phyloP scores from a whole-genome alignment of 2,797 vertebrate species.

The Sebastes nivosus region DNA sequence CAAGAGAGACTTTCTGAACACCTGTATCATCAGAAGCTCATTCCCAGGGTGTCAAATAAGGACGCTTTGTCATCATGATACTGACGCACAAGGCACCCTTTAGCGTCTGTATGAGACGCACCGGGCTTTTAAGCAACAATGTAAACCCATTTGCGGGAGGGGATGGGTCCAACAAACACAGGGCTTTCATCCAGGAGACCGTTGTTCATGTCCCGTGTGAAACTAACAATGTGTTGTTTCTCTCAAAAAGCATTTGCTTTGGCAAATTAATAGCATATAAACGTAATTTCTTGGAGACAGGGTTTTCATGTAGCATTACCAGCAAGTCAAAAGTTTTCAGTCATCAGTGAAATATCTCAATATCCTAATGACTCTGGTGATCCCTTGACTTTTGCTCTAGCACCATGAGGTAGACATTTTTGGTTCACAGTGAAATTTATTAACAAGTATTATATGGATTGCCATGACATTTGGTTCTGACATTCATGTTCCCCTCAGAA shows the following conservation, averaged over 20 bases:
- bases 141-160: not conserved
- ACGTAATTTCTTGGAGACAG: too few species aligned
- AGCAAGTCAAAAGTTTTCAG: too few species aligned
- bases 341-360: too few species aligned
- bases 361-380: too few species aligned
- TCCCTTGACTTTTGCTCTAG: too few species aligned
- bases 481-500: too few species aligned
- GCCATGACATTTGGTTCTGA: not conserved
- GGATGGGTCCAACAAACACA: too few species aligned
- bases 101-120: not conserved
- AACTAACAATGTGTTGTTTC: not conserved
- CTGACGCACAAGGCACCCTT: not conserved
- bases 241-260: not conserved
- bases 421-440: not conserved
- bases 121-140: not conserved
- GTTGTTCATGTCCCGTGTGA: rapidly evolving
- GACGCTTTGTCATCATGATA: not conserved
- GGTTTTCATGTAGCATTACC: too few species aligned
- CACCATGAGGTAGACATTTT: not conserved
- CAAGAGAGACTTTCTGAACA: not conserved
- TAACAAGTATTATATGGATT: not conserved
- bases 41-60: not conserved
- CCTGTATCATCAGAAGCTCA: not conserved
- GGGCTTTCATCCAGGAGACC: too few species aligned
- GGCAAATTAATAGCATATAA: too few species aligned